A percentile compares a stretch with the other conserved stretches of the same genome.
Evolutionary conservation across 2,797 vertebrate species (phyloP).

Genomic region (Crenuchus spilurus): DNA sequence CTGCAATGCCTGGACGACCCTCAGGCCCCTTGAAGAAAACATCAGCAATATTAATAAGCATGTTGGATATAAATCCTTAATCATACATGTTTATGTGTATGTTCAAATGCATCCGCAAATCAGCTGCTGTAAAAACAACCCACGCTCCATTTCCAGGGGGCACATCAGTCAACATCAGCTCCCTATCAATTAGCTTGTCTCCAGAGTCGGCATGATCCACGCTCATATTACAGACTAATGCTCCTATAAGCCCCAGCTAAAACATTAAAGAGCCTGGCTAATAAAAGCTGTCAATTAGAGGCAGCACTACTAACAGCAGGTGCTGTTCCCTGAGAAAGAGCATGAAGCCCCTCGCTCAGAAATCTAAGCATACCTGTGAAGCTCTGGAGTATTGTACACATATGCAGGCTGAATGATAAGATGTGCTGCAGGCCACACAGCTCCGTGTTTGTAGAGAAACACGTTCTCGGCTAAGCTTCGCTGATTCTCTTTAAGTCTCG

Average conservation of each 20-base stretch:
- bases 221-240: slow-evolving; percentile 26
- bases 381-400: neutral
- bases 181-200: slow-evolving; percentile 41
- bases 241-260: slow-evolving; percentile 35
- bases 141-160: slow-evolving; percentile 41
- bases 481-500: neutral
- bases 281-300: slow-evolving; percentile 45
- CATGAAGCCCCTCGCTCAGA: slow-evolving; percentile 1
- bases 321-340: neutral
- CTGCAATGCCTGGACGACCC: slow-evolving; percentile 85
- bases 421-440: neutral
- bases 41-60: neutral
- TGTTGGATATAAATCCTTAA: too few species aligned
- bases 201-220: neutral
- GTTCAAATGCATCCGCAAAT: slow-evolving; percentile 19
- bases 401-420: neutral
- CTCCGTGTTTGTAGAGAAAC: neutral
- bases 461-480: neutral
- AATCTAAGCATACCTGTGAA: slow-evolving; percentile 12
- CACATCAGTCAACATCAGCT: slow-evolving; percentile 33
- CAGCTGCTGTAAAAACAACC: slow-evolving; percentile 50
- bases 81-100: too few species aligned
- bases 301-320: neutral
- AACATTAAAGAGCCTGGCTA: slow-evolving; percentile 36
- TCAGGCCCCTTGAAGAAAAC: slow-evolving; percentile 78